phyloP scores from a whole-genome alignment of 2,888 invertebrate genomes.

The Nowickia ferox region DNA sequence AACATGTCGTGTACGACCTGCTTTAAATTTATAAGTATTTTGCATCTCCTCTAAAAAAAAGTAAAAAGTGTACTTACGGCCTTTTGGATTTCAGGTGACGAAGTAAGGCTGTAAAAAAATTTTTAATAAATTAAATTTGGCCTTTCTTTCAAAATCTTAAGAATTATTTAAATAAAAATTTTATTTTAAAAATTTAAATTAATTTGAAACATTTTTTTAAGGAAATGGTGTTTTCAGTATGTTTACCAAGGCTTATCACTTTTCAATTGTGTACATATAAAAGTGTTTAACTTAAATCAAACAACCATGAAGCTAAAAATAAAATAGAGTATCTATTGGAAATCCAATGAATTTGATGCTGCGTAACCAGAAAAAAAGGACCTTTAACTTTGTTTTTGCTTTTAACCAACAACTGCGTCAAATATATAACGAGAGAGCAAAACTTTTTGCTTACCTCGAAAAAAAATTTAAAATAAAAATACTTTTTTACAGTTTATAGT shows the following conservation, averaged over 20 bases:
- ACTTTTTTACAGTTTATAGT: too few relatives aligned
- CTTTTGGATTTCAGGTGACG: too few relatives aligned
- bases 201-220: neutral
- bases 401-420: constrained; percentile 2
- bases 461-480: neutral
- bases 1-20: too few relatives aligned
- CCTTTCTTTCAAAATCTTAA: too few relatives aligned
- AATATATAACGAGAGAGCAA: neutral
- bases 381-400: constrained; percentile 42
- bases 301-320: constrained; percentile 66
- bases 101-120: too few relatives aligned
- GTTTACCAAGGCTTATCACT: neutral
- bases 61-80: too few relatives aligned
- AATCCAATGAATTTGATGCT: constrained; percentile 63
- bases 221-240: constrained; percentile 25
- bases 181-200: neutral
- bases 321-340: constrained; percentile 25
- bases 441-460: too few relatives aligned
- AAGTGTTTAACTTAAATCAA: constrained; percentile 49
- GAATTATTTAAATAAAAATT: neutral
- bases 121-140: too few relatives aligned
- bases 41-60: too few relatives aligned
- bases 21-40: too few relatives aligned
- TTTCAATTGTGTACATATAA: neutral
- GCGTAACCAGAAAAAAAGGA: constrained; percentile 46